Evolutionary conservation across 2,797 vertebrate genomes (phyloP).

Genomic region (Chiroxiphia lanceolata): DNA sequence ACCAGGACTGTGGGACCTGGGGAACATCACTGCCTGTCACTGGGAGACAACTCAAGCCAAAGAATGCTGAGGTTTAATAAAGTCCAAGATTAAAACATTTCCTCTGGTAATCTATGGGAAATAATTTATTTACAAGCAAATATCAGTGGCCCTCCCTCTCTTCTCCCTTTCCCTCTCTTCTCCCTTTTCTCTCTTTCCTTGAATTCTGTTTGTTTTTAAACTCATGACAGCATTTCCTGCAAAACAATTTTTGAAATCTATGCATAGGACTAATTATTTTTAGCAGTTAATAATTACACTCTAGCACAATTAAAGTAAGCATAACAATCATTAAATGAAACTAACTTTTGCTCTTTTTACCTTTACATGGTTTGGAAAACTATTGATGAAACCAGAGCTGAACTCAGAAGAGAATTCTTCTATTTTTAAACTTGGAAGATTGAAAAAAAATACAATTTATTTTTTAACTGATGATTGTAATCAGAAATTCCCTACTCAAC

Average conservation of each 20-base stretch:
- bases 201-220: not conserved
- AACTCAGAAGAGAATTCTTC: constrained; percentile 36
- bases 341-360: constrained; percentile 72
- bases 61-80: not conserved
- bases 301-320: constrained; percentile 65
- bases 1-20: not conserved
- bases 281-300: constrained; percentile 62
- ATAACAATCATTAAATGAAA: constrained; percentile 69
- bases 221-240: not conserved
- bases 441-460: not conserved
- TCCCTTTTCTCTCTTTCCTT: not conserved
- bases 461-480: constrained; percentile 43
- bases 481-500: constrained; percentile 33
- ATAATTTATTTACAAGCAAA: not conserved
- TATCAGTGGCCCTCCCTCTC: not conserved
- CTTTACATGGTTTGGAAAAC: constrained; percentile 68
- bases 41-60: not conserved
- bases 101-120: not conserved
- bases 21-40: accelerated
- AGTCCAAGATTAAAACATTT: not conserved
- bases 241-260: not conserved
- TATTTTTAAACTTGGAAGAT: constrained; percentile 34
- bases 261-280: constrained; percentile 53
- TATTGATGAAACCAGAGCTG: constrained; percentile 72
- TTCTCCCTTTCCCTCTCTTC: not conserved